Evolutionary conservation across 2,888 invertebrate genomes (phyloP).

Genomic region (Amiota communis): DNA sequence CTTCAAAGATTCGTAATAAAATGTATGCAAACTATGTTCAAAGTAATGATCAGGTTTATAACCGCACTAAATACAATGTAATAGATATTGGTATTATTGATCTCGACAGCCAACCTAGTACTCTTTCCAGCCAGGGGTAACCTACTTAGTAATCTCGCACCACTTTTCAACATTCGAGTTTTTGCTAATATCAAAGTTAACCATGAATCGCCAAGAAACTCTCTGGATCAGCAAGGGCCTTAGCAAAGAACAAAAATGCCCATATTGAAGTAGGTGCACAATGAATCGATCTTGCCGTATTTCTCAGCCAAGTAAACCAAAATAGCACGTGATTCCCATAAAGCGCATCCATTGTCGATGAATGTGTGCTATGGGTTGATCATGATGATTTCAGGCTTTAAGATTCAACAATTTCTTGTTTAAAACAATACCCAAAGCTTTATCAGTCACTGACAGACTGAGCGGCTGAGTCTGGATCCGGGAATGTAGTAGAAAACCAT

Average conservation of each 20-base stretch:
- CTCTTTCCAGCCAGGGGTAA: constrained; percentile 77
- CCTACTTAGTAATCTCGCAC: constrained; percentile 76
- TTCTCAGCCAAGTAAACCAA: constrained; percentile 85
- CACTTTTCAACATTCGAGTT: constrained; percentile 81
- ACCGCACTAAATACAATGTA: too few species aligned
- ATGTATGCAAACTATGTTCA: too few species aligned
- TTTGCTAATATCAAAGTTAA: constrained; percentile 79
- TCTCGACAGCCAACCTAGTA: constrained; percentile 76
- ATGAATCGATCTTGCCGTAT: constrained; percentile 83
- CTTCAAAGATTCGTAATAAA: too few species aligned
- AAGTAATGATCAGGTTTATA: too few species aligned
- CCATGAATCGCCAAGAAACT: constrained; percentile 81
- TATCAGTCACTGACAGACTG: constrained; percentile 79
- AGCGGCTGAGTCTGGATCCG: constrained; percentile 80
- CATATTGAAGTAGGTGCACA: constrained; percentile 87
- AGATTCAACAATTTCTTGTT: constrained; percentile 79
- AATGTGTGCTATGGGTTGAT: constrained; percentile 88
- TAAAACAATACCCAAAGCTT: constrained; percentile 79
- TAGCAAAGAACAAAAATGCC: constrained; percentile 80
- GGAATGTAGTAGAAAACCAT: constrained; percentile 80
- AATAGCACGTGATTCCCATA: constrained; percentile 91
- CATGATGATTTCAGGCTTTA: constrained; percentile 81
- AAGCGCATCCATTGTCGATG: constrained; percentile 84
- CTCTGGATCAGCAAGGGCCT: constrained; percentile 78
- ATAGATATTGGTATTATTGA: too few species aligned